Evolutionary conservation across 1,140 invertebrate species (phyloP).

Genomic region (Asbolus verrucosus): DNA sequence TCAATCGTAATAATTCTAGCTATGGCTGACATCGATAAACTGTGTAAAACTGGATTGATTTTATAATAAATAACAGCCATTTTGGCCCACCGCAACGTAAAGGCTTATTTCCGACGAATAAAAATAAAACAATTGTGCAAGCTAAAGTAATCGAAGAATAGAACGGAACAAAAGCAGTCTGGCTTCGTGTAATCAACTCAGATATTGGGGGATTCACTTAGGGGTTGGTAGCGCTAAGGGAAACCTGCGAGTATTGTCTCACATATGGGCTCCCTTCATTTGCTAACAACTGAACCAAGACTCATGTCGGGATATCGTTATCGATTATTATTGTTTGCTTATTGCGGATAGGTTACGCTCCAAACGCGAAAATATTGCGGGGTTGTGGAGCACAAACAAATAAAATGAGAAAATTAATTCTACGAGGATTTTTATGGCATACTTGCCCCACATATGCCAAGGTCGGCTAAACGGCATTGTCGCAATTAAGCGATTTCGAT

Average conservation of each 20-base stretch:
- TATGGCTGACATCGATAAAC: neutral
- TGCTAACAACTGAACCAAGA: constrained; percentile 55
- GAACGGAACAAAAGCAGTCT: constrained; percentile 53
- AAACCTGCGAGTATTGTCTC: constrained; percentile 55
- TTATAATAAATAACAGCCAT: neutral
- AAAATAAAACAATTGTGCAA: constrained; percentile 33
- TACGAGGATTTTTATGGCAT: too few relatives aligned
- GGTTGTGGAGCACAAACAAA: neutral
- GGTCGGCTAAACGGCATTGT: too few relatives aligned
- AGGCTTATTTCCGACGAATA: constrained; percentile 1
- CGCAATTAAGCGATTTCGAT: too few relatives aligned
- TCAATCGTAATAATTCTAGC: constrained; percentile 40
- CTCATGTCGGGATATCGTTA: constrained; percentile 49
- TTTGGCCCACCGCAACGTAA: neutral
- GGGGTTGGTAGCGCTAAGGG: constrained; percentile 44
- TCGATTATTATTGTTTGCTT: constrained; percentile 50
- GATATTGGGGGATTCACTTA: constrained; percentile 54
- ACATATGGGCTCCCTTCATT: constrained; percentile 61
- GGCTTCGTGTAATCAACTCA: constrained; percentile 54
- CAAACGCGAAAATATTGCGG: too few relatives aligned
- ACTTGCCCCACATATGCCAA: too few relatives aligned
- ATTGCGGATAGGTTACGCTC: neutral
- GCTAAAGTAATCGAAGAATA: constrained; percentile 46
- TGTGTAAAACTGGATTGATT: neutral
- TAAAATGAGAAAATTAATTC: constrained; percentile 9